Evolutionary conservation across 2,888 invertebrate genomes (phyloP), one percentile per base, ranked within the genome.

Genomic region (Drosophila meridiana): DNA sequence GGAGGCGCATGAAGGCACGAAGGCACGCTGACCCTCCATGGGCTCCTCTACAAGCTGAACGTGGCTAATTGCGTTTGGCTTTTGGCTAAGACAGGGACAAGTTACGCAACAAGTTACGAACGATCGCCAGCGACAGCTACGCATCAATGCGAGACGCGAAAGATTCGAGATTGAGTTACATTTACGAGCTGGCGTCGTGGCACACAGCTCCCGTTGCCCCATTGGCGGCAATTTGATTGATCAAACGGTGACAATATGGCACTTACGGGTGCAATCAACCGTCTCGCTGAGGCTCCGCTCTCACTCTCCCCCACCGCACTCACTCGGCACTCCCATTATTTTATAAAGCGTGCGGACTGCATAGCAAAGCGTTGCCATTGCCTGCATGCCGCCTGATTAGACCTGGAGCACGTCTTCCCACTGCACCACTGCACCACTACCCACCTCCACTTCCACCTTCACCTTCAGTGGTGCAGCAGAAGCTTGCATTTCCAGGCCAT

Each of bases 191-290:
- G 61, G 48, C 63, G 53, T 67, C 48, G 64, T 60, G 50, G 66
- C 66, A 65, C 74, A 65, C 70, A 48, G 48, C 50, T 50, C 32
- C 32, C 50, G 61, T 75, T 71, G 42, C 71, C 60, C 56, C 47
- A 45, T 57, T 69, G 86, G 90, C 85, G 90, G 85, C 85, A 72
- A 53, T 71, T 82, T 86, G 91, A 86, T 85, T 90, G 87, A 90
- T 91, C 89, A 88, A 83, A 87, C 91, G 82, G 83, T 91, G 91
- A 90, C 91, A 90, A 90, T 91, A 91, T 91, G 91, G 91, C 91
- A 90, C 91, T 90, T 91, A 90, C 87, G 87, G 90, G 89, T 80
- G 80, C 77, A 88, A 85, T 85, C 90, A 85, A 75, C 48, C 48
- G 68, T 30, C 48, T n/a, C 32, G 7, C 50, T 50, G 32, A 50